Base-by-base conservation (phyloP, 2,888 invertebrate genomes). In the Chloromyia formosa region DNA sequence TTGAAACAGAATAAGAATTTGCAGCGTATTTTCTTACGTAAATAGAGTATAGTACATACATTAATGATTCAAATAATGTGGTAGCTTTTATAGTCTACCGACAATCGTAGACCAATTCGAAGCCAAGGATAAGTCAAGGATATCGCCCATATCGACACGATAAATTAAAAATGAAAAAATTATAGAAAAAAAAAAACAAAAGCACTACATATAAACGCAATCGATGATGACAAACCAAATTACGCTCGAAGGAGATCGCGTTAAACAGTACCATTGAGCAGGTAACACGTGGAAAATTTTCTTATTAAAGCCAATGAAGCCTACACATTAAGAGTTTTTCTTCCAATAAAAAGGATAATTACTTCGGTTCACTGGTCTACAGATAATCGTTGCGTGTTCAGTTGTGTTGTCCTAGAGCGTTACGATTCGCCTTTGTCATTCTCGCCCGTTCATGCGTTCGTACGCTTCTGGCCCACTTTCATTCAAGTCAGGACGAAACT, bases 321-420 rank as follows among this genome's bases (percentile, higher is more conserved):
- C 16, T 64, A 40, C 23, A 60, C 27, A 35, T 35, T 27, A 9
- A 40, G 40, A 16, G 20, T 64, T 64, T 64, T 42, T 40, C 40
- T 56, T 56, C 56, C 42, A 40, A 14, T 64, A 18, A 35, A 12
- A 64, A 64, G 40, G 62, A 64, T 40, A 40, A 16, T 35, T 40
- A 12, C 14, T 64, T 18, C 62, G 42, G 62, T 18, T 64, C 62
- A 64, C n/a, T 64, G 62, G 62, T 64, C 40, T 18, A 64, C 18
- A 20, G 62, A 42, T 64, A 64, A 64, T 64, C 40, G 62, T 64
- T 64, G 62, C 62, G 62, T 64, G 62, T 40, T 10, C 35, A 10
- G 49, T 49, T 49, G 27, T 35, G 27, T 35, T 35, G 27, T 35
- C 27, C 27, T 35, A 35, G 27, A 35, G 27, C 27, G 27, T 35